A percentile compares a stretch with the other conserved stretches of the same genome.
Conservation (phyloP, 2,797 vertebrate genomes). For the Hozukius guyotensis region DNA sequence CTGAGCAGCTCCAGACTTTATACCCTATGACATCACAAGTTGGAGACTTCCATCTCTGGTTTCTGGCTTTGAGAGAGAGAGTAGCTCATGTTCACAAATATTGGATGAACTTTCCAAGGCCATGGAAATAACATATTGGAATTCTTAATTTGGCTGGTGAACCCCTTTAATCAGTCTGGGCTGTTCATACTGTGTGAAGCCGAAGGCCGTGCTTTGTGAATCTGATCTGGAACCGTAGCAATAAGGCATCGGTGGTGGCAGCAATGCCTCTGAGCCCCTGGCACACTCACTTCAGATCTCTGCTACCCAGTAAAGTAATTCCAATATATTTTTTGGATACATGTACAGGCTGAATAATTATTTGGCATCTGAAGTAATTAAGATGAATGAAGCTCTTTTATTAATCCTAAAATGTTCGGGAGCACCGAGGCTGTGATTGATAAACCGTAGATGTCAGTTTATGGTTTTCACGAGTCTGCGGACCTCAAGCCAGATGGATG, state of each 20-base stretch:
- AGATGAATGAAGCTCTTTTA: slow-evolving; percentile 57
- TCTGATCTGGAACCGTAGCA: slow-evolving; percentile 47
- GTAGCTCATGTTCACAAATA: no score
- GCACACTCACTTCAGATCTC: slow-evolving; percentile 19
- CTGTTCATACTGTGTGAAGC: slow-evolving; percentile 40
- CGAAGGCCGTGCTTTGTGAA: slow-evolving; percentile 61
- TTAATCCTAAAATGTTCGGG: slow-evolving; percentile 54
- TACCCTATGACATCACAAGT: no score
- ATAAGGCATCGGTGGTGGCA: slow-evolving; percentile 63
- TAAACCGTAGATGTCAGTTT: slow-evolving; percentile 65
- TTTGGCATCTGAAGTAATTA: slow-evolving; percentile 64
- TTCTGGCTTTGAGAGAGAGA: no score
- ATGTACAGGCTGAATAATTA: slow-evolving; percentile 50
- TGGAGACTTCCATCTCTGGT: no score
- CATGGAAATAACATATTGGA: no score
- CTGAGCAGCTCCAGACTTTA: no score
- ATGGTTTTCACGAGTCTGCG: slow-evolving; percentile 61
- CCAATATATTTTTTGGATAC: slow-evolving; percentile 12
- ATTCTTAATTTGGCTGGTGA: no score
- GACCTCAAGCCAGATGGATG: slow-evolving; percentile 68
- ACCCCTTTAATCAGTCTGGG: not conserved
- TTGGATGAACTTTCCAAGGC: no score
- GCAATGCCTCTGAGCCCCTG: slow-evolving; percentile 56
- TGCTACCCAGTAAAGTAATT: slow-evolving; percentile 25
- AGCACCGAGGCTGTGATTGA: slow-evolving; percentile 57